Base-by-base conservation (phyloP, 64 coral and sea anemone genomes). In the Hydrozoanthus tunicans region DNA sequence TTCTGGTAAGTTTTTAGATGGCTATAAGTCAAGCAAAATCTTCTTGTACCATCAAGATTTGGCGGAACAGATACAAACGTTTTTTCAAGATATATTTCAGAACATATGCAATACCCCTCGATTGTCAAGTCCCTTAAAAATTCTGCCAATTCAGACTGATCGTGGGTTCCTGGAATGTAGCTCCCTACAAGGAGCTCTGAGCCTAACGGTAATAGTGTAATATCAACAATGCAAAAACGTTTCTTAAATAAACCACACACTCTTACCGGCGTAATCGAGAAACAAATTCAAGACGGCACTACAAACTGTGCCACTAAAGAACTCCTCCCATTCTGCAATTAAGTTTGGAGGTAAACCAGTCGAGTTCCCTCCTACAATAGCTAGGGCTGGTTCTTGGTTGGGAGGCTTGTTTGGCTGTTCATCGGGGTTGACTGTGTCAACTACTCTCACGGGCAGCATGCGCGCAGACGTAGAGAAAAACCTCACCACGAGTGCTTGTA, bases 271-370 rank as follows among this genome's bases (percentile, higher is more conserved):
- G 64, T 82, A 83, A 62, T 74, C 23, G 53, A 94, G 61, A 75
- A 98, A 98, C 79, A 98, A 54, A 58, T 91, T 73, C 20, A 98
- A 83, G 11, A 89, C 90, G 26, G 90, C 43, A 90, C 14, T 82
- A 7, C 80, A 94, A 59, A 98, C 10, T 55, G 89, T 92, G 11
- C 77, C 74, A 74, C 96, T 93, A n/a, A 98, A 98, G 73, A 98
- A 98, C 74, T 98, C 96, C 73, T 92, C 58, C 96, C 96, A 98
- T 79, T 98, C 96, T 3, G 64, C 80, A n/a, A 92, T 58, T 55
- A 98, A 73, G 82, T 97, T 94, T 86, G 83, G 78, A 7, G 95
- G 95, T 66, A 90, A 91, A 9, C 77, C 78, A 3, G 54, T 26
- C 62, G 60, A 20, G 25, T 70, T 61, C 62, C 23, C 58, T 20